Evolutionary conservation across 2,113 vertebrate genomes (phyloP).

Genomic region (Dunckerocampus dactyliophorus): DNA sequence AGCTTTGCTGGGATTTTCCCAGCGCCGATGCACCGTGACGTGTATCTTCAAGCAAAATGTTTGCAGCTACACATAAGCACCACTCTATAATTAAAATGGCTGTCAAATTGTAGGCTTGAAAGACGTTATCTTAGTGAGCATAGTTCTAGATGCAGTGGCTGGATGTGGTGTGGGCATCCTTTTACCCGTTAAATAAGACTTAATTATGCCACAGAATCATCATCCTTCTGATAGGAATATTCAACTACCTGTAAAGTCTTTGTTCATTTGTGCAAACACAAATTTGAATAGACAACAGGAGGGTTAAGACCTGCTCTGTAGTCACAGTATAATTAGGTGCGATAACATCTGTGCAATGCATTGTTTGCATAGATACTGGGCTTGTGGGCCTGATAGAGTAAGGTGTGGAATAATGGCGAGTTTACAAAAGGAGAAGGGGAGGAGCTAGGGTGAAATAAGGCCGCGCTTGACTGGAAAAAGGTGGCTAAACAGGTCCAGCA

Average conservation of each 20-base stretch:
- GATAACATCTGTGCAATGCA: constrained; percentile 20
- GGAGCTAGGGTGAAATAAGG: constrained; percentile 44
- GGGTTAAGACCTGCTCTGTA: not conserved
- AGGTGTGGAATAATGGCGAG: not conserved
- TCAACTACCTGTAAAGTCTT: not conserved
- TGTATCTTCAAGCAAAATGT: constrained; percentile 46
- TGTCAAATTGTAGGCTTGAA: constrained; percentile 46
- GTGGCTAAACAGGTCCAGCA: constrained; percentile 58
- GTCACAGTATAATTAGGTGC: constrained; percentile 3
- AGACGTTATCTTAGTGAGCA: constrained; percentile 30
- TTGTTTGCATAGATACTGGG: not conserved
- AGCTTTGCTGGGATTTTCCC: constrained; percentile 55
- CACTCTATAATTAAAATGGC: constrained; percentile 66
- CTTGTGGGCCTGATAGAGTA: constrained; percentile 5
- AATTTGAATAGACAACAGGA: not conserved
- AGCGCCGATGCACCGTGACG: constrained; percentile 42
- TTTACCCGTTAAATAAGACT: not conserved
- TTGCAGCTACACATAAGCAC: constrained; percentile 27
- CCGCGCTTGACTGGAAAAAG: constrained; percentile 67
- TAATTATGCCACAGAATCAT: not conserved
- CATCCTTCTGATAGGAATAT: not conserved
- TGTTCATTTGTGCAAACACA: not conserved
- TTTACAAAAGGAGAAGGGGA: constrained; percentile 9
- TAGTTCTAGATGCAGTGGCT: constrained; percentile 9
- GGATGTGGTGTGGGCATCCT: not conserved